Evolutionary conservation across 2,113 vertebrate genomes (phyloP), one percentile per base, ranked within the genome.

Genomic region (Salvelinus fontinalis): DNA sequence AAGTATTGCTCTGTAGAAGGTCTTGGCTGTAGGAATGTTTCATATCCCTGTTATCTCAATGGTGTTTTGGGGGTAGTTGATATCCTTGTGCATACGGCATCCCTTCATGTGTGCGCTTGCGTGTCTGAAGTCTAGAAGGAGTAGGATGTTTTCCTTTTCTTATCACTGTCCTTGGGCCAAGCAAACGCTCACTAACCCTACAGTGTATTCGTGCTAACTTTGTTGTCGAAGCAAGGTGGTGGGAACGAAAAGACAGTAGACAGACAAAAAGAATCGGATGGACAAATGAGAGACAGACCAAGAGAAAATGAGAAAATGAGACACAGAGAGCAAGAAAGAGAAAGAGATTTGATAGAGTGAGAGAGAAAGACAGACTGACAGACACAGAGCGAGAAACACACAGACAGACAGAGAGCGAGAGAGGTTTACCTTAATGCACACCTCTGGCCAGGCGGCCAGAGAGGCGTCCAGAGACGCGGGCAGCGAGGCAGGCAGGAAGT

Each of bases 41-140:
- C 84, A 89, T 91, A 91, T 91, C 89, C 72, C 83, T 74, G 86
- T 89, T 91, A 90, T 92, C 89, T 89, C 89, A 79, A 87, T 76
- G 85, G 88, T 88, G 89, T 86, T 88, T 89, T 90, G 83, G 83
- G 82, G 91, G 86, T 84, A 89, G 84, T 86, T 92, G 89, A 84
- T 89, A 92, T 81, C 87, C 81, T 83, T 79, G 51, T 54, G 13
- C 4, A 79, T 83, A 84, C 76, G 71, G 80, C 87, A 89, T 88
- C 87, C 80, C 85, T 90, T 83, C 85, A 84, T 81, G 85, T 48
- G 72, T 82, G 70, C 79, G 77, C 22, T 26, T 62, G 54, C 2
- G 59, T 73, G 71, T 59, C 26, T 73, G 51, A 44, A 29, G 71
- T 73, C 48, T 31, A n/a, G 51, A 24, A 34, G 48, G 71, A 75